Evolutionary conservation across 2,888 invertebrate genomes (phyloP).

Genomic region (Cenopis cana): DNA sequence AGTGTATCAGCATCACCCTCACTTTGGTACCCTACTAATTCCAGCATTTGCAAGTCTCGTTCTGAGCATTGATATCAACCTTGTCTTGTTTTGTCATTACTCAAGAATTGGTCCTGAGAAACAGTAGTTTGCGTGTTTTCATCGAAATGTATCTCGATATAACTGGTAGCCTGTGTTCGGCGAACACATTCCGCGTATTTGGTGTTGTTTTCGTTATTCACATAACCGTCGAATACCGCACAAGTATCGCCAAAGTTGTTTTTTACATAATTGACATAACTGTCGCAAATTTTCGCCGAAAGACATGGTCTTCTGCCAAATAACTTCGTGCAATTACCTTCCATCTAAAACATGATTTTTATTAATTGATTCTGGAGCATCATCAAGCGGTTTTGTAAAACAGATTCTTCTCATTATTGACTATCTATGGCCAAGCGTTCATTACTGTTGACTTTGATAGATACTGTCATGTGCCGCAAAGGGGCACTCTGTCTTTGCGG

Average conservation of each 20-base stretch:
- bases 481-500: not conserved
- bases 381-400: not conserved
- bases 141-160: not conserved
- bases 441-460: not conserved
- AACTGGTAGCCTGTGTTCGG: not conserved
- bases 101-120: not conserved
- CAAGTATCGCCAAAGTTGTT: not conserved
- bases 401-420: not conserved
- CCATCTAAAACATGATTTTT: not conserved
- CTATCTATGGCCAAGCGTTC: not conserved
- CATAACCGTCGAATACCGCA: not conserved
- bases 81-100: conserved; percentile 3
- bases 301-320: not conserved
- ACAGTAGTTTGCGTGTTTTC: not conserved
- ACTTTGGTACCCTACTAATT: not conserved
- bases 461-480: not conserved
- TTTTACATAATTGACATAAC: not conserved
- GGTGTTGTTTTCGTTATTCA: not conserved
- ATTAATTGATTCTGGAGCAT: not conserved
- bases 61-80: not conserved
- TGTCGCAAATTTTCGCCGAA: not conserved
- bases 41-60: not conserved
- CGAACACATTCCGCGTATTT: not conserved
- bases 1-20: conserved; percentile 1
- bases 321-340: not conserved